These are phyloP conservation scores for Andrena haemorrhoa DNA, from an alignment of 2,888 invertebrate species.

Conservation along the genomic window DNA sequence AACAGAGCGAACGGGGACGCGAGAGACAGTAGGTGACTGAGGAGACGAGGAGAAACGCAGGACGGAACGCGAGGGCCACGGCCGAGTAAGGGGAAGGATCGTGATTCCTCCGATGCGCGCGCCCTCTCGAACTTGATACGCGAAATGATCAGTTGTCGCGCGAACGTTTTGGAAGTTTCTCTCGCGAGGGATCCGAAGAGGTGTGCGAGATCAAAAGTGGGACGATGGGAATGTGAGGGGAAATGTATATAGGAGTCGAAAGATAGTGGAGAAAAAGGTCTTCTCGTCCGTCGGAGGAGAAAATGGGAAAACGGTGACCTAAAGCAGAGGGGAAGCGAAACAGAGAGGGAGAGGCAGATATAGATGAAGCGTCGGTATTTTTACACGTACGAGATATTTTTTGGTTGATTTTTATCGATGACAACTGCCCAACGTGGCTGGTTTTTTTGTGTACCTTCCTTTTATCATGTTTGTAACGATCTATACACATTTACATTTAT, in stretches of 20 bases:
- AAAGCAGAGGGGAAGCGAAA: slow-evolving; percentile 2
- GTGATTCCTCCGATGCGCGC: too few species aligned
- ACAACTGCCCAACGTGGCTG: slow-evolving; percentile 57
- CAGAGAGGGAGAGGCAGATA: slow-evolving; percentile 3
- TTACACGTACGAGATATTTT: slow-evolving; percentile 56
- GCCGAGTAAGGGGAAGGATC: background rate
- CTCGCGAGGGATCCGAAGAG: too few species aligned
- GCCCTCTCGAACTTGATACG: too few species aligned
- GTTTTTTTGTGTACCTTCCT: slow-evolving; percentile 67
- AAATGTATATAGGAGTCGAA: background rate
- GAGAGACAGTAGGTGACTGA: background rate
- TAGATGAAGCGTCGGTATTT: slow-evolving; percentile 47
- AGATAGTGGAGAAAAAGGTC: background rate
- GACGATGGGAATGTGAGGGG: too few species aligned
- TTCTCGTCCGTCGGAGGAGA: background rate
- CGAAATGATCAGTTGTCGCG: background rate
- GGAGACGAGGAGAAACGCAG: background rate
- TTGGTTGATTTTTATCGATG: slow-evolving; percentile 65
- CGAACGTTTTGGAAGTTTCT: background rate
- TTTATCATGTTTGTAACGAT: slow-evolving; percentile 70
- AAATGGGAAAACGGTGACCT: slow-evolving; percentile 12
- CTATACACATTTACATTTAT: slow-evolving; percentile 55
- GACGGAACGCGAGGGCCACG: background rate
- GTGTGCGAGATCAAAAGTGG: too few species aligned
- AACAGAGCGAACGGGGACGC: background rate